Conservation (phyloP, 2,797 vertebrate species). For the Nyctalus aviator region DNA sequence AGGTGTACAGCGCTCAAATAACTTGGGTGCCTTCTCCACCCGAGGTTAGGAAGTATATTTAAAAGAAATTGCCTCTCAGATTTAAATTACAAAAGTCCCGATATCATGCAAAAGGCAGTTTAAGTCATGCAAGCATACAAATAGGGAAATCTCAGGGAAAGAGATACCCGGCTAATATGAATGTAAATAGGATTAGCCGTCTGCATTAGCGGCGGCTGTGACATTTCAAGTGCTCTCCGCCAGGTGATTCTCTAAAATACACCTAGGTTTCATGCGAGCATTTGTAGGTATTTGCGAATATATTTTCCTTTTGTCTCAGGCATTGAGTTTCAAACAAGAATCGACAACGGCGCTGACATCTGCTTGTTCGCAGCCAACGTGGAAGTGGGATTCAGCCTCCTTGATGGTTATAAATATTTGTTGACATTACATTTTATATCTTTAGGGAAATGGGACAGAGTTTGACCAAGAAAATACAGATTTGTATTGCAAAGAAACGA, state of each 20-base stretch:
- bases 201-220: constrained; percentile 94
- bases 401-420: constrained; percentile 57
- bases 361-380: constrained; percentile 61
- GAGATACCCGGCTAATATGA: constrained; percentile 95
- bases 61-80: constrained; percentile 94
- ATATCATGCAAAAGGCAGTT: constrained; percentile 92
- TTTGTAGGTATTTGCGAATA: constrained; percentile 76
- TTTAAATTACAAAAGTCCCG: constrained; percentile 94
- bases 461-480: constrained; percentile 18
- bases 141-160: constrained; percentile 94
- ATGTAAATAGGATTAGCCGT: constrained; percentile 97
- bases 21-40: constrained; percentile 90
- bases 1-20: constrained; percentile 93
- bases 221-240: constrained; percentile 92
- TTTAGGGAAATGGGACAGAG: constrained; percentile 52
- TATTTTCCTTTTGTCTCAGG: constrained; percentile 67
- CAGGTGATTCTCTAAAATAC: constrained; percentile 89
- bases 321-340: constrained; percentile 51
- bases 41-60: constrained; percentile 90
- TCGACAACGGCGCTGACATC: constrained; percentile 1
- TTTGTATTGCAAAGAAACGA: constrained; percentile 1
- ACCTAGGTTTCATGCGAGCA: constrained; percentile 69
- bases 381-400: constrained; percentile 69
- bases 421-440: constrained; percentile 69
- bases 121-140: constrained; percentile 93